Conservation (phyloP, 1,140 invertebrate species). For the Chymomyza costata region DNA sequence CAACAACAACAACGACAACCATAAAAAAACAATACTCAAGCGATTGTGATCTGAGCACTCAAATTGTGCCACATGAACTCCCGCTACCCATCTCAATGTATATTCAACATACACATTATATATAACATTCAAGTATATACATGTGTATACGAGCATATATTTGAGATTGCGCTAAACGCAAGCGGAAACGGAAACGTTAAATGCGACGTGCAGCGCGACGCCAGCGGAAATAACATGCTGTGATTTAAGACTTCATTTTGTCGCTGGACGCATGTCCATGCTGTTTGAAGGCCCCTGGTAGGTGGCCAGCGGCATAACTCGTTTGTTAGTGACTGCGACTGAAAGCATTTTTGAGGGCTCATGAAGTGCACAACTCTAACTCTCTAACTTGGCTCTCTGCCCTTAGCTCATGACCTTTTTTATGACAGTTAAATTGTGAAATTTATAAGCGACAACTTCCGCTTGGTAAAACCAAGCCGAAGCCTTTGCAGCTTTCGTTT, state of each 20-base stretch:
- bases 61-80: background rate
- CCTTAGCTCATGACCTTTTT: constrained; percentile 2
- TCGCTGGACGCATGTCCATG: constrained; percentile 7
- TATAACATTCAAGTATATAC: too few relatives aligned
- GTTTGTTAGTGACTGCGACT: constrained; percentile 3
- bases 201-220: constrained; percentile 36
- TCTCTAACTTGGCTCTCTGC: too few relatives aligned
- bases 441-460: constrained; percentile 12
- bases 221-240: constrained; percentile 72
- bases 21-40: constrained; percentile 50
- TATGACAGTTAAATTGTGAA: background rate
- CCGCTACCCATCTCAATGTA: too few relatives aligned
- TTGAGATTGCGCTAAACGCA: constrained; percentile 15
- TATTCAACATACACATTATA: too few relatives aligned
- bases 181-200: constrained; percentile 54
- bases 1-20: constrained; percentile 36
- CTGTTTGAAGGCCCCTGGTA: constrained; percentile 7
- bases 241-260: constrained; percentile 74
- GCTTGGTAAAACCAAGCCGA: background rate
- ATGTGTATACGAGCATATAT: background rate
- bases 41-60: constrained; percentile 51
- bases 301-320: constrained; percentile 7
- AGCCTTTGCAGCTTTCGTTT: constrained; percentile 4
- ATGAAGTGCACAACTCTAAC: too few relatives aligned
- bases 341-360: too few relatives aligned